These are phyloP conservation scores for Raphicerus campestris DNA, from an alignment of 2,113 vertebrate species.

Conservation along the genomic window DNA sequence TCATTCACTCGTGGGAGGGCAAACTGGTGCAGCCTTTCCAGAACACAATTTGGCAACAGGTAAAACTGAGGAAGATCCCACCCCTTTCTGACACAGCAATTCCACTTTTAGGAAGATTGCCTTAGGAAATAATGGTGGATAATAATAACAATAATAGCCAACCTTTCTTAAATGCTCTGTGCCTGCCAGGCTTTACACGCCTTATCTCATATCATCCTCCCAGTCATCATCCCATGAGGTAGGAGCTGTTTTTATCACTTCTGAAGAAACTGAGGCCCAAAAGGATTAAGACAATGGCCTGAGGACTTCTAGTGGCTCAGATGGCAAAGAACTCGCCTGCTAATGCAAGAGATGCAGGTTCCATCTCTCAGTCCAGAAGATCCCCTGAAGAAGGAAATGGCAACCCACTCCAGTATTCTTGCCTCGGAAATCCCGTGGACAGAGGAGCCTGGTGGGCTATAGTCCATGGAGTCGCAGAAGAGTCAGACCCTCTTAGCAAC, in stretches of 20 bases:
- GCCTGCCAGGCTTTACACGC: neutral
- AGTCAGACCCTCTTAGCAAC: neutral
- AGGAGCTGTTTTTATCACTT: neutral
- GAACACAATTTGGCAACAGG: conserved; percentile 41
- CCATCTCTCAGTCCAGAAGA: neutral
- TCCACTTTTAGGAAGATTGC: conserved; percentile 54
- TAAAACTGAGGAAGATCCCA: neutral
- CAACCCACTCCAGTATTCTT: neutral
- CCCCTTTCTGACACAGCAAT: conserved; percentile 35
- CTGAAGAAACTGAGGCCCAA: neutral
- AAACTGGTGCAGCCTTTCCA: conserved; percentile 33
- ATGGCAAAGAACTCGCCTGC: neutral
- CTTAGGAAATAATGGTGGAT: conserved; percentile 46
- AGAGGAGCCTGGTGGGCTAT: neutral
- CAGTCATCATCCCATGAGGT: neutral
- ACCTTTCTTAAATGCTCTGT: conserved; percentile 19
- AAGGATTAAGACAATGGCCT: neutral
- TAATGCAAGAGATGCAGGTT: neutral
- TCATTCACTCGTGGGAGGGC: conserved; percentile 27
- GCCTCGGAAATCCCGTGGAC: neutral
- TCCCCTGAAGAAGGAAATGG: neutral
- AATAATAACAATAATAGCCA: conserved; percentile 30
- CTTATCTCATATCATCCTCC: neutral
- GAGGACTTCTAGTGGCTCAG: neutral
- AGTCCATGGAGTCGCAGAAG: neutral